Conservation (phyloP, 1,140 invertebrate genomes). For the Piezodorus guildinii region DNA sequence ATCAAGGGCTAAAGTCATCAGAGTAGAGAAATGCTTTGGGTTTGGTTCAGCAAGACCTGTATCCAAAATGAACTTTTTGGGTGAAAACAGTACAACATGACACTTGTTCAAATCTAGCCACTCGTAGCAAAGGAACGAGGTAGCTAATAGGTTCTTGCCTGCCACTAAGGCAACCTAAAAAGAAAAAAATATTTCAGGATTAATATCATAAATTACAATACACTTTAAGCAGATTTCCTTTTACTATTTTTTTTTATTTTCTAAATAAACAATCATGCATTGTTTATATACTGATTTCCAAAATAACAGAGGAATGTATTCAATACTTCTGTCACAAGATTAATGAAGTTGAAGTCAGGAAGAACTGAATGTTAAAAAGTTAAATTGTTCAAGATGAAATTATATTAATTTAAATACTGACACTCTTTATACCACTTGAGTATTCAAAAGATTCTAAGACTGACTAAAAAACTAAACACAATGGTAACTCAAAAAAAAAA, state of each 20-base stretch:
- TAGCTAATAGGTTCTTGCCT: neutral
- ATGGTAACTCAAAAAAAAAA: neutral
- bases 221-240: neutral
- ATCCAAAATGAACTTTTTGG: neutral
- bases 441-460: too few species aligned
- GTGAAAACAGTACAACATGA: neutral
- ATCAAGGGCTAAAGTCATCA: neutral
- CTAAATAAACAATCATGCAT: too few species aligned
- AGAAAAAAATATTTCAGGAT: neutral
- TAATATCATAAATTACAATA: neutral
- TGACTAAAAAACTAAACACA: too few species aligned
- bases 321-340: too few species aligned
- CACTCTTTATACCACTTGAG: too few species aligned
- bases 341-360: too few species aligned
- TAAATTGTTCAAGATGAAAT: too few species aligned
- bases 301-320: too few species aligned
- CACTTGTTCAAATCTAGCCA: slow-evolving; percentile 6
- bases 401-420: too few species aligned
- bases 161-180: neutral
- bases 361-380: too few species aligned
- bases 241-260: too few species aligned
- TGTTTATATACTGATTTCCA: too few species aligned
- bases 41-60: slow-evolving; percentile 2
- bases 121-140: slow-evolving; percentile 3
- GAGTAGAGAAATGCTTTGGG: neutral